Percentiles rank a stretch among this genome's conserved stretches.
These are phyloP conservation scores for Calliphora vomitoria DNA, from an alignment of 2,888 invertebrate genomes.

Conservation along the genomic window DNA sequence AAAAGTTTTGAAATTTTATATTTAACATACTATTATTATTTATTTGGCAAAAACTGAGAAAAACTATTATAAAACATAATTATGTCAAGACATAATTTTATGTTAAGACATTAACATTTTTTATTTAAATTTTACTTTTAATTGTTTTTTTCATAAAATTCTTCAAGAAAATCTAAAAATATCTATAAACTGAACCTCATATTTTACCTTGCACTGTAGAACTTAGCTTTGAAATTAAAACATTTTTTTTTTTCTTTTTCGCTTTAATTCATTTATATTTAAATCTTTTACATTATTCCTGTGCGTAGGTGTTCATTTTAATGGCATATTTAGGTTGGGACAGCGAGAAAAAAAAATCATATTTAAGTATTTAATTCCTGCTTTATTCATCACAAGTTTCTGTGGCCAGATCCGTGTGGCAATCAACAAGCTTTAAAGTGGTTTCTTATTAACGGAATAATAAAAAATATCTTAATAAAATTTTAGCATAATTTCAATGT, in stretches of 20 bases:
- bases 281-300: constrained; percentile 34
- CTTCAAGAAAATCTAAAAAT: too few species aligned
- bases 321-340: constrained; percentile 56
- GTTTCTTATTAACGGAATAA: neutral
- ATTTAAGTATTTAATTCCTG: constrained; percentile 31
- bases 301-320: constrained; percentile 58
- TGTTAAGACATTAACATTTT: too few species aligned
- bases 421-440: constrained; percentile 7
- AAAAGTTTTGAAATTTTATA: too few species aligned
- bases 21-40: too few species aligned
- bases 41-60: too few species aligned
- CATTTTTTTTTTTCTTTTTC: neutral
- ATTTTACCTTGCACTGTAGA: neutral
- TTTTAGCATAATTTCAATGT: constrained; percentile 67
- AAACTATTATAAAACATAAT: too few species aligned
- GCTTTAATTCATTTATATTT: constrained; percentile 25
- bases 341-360: constrained; percentile 23
- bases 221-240: neutral
- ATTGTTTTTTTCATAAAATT: too few species aligned
- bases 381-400: constrained; percentile 3
- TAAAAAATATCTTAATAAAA: constrained; percentile 23
- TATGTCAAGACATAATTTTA: too few species aligned
- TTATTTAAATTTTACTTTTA: too few species aligned
- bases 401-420: constrained; percentile 23
- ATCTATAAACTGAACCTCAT: neutral